Percentiles rank a stretch among this genome's conserved stretches.
Conservation (phyloP, 2,888 invertebrate genomes). For the Pristionchus maxplancki region DNA sequence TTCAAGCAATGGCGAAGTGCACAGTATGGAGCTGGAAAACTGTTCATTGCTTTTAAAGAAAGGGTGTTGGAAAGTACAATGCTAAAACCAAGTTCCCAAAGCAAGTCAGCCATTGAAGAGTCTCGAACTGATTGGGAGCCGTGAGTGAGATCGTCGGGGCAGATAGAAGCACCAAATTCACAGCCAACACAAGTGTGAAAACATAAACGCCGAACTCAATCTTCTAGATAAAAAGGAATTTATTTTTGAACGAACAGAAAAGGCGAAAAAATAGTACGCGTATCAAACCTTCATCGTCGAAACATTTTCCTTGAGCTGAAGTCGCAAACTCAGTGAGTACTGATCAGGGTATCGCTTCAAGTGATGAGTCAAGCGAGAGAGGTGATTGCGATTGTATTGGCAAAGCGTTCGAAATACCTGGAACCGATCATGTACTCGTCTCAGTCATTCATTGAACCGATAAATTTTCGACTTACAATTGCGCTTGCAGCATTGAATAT, state of each 20-base stretch:
- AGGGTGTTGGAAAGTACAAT: neutral
- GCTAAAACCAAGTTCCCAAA: neutral
- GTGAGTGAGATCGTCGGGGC: neutral
- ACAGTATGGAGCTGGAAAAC: neutral
- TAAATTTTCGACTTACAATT: neutral
- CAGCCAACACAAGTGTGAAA: neutral
- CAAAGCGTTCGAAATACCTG: neutral
- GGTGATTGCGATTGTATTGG: neutral
- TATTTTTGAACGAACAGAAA: no score
- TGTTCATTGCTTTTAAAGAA: no score
- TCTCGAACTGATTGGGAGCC: neutral
- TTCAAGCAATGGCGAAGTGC: neutral
- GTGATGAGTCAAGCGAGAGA: neutral
- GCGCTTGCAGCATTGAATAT: neutral
- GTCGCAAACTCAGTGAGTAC: neutral
- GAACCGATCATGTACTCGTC: neutral
- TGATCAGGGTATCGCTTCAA: neutral
- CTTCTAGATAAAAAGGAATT: neutral
- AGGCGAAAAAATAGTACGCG: neutral
- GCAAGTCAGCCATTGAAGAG: neutral
- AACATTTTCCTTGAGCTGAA: neutral
- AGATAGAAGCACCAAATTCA: neutral
- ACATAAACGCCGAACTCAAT: neutral
- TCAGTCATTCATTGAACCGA: neutral
- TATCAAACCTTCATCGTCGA: conserved; percentile 1